A percentile compares a stretch with the other conserved stretches of the same genome.
phyloP scores from a whole-genome alignment of 1,140 invertebrate species.

The Drosophila sproati region DNA sequence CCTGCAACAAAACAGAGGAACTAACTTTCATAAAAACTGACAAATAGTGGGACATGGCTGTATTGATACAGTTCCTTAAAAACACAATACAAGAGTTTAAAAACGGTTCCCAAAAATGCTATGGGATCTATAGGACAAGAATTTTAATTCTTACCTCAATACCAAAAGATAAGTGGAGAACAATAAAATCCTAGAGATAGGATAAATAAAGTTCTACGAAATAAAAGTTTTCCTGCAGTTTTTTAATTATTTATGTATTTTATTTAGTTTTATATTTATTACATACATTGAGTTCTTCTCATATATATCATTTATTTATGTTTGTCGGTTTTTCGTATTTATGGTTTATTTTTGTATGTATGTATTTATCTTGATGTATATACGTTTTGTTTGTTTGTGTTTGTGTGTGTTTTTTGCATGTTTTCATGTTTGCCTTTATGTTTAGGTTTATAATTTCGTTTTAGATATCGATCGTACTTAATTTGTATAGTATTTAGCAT shows the following conservation, averaged over 20 bases:
- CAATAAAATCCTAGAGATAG: too few relatives aligned
- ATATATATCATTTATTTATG: constrained; percentile 60
- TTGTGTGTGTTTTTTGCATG: constrained; percentile 52
- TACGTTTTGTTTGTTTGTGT: constrained; percentile 42
- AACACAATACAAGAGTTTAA: too few relatives aligned
- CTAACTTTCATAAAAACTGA: too few relatives aligned
- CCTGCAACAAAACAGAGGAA: too few relatives aligned
- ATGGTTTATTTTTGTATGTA: constrained; percentile 36
- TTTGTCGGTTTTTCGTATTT: constrained; percentile 27
- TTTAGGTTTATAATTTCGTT: constrained; percentile 75
- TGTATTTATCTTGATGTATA: constrained; percentile 34
- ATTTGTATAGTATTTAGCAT: constrained; percentile 70
- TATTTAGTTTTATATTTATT: constrained; percentile 82
- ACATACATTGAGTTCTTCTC: constrained; percentile 81
- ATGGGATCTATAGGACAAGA: too few relatives aligned
- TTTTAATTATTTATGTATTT: constrained; percentile 76
- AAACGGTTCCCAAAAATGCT: too few relatives aligned
- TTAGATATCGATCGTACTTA: constrained; percentile 82
- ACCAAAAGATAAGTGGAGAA: too few relatives aligned
- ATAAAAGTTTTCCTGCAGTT: not conserved
- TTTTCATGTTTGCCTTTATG: constrained; percentile 44
- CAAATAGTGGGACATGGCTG: too few relatives aligned
- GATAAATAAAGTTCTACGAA: constrained; percentile 4
- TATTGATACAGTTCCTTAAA: too few relatives aligned
- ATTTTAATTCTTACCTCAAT: too few relatives aligned